These are phyloP conservation scores for Keiferia lycopersicella DNA, from an alignment of 2,888 invertebrate species.

Conservation along the genomic window DNA sequence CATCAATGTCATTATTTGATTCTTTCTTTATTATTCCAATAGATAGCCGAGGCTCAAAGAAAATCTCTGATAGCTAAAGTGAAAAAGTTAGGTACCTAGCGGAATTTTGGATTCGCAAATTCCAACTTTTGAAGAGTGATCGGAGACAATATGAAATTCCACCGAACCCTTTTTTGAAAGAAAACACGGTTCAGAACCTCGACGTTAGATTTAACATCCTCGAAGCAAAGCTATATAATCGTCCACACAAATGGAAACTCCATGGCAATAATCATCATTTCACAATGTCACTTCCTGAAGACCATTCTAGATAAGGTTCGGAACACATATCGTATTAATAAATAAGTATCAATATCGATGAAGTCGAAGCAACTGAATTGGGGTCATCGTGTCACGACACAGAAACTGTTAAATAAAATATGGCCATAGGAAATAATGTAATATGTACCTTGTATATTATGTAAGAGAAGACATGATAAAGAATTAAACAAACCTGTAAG, in stretches of 20 bases:
- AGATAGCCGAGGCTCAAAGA: too few species aligned
- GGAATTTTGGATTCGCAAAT: too few species aligned
- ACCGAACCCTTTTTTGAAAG: too few species aligned
- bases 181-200: not conserved
- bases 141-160: too few species aligned
- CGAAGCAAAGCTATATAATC: constrained; percentile 9
- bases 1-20: too few species aligned
- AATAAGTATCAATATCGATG: constrained; percentile 6
- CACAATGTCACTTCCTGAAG: constrained; percentile 12
- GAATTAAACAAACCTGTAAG: not conserved
- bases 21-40: too few species aligned
- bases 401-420: constrained; percentile 20
- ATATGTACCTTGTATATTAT: not conserved
- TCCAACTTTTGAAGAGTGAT: too few species aligned
- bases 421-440: constrained; percentile 16
- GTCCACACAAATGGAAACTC: constrained; percentile 15
- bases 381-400: constrained; percentile 21
- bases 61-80: too few species aligned
- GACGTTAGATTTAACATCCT: constrained; percentile 2
- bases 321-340: not conserved
- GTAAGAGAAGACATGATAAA: not conserved
- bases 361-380: constrained; percentile 7
- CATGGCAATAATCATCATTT: constrained; percentile 9
- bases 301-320: constrained; percentile 6
- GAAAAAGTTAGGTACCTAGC: too few species aligned